Conservation (phyloP, 1,140 invertebrate species). For the Pristionchus pacificus region DNA sequence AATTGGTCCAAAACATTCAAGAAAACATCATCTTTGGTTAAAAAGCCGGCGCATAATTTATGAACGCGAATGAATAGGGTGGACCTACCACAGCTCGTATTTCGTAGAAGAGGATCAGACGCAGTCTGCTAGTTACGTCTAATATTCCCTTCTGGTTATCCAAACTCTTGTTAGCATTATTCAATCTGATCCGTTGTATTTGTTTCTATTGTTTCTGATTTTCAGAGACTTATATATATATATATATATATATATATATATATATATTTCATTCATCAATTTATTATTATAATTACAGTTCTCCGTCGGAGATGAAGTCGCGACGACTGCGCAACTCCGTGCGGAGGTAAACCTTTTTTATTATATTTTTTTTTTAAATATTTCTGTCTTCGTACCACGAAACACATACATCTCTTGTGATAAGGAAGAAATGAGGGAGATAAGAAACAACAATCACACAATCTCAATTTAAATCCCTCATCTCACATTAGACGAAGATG, state of each 20-base stretch:
- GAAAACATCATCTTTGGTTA: too few relatives aligned
- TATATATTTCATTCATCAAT: background rate
- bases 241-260: background rate
- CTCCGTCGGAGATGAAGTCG: constrained; percentile 25
- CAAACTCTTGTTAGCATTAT: background rate
- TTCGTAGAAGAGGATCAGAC: background rate
- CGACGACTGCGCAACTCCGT: constrained; percentile 17
- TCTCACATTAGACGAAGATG: too few relatives aligned
- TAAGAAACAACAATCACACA: too few relatives aligned
- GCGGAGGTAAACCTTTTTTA: too few relatives aligned
- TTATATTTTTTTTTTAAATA: too few relatives aligned
- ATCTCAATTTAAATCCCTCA: too few relatives aligned
- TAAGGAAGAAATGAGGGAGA: too few relatives aligned
- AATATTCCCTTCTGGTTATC: background rate
- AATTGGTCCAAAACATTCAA: background rate
- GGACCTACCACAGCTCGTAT: background rate
- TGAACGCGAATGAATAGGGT: background rate
- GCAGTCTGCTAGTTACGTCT: background rate
- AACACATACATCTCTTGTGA: too few relatives aligned
- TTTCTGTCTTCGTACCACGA: too few relatives aligned
- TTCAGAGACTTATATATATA: too few relatives aligned
- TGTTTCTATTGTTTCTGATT: background rate
- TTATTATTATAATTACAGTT: constrained; percentile 11
- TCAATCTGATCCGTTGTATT: background rate
- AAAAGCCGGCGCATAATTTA: background rate